Conservation (phyloP, 2,113 vertebrate genomes). For the Indicator maculatus region DNA sequence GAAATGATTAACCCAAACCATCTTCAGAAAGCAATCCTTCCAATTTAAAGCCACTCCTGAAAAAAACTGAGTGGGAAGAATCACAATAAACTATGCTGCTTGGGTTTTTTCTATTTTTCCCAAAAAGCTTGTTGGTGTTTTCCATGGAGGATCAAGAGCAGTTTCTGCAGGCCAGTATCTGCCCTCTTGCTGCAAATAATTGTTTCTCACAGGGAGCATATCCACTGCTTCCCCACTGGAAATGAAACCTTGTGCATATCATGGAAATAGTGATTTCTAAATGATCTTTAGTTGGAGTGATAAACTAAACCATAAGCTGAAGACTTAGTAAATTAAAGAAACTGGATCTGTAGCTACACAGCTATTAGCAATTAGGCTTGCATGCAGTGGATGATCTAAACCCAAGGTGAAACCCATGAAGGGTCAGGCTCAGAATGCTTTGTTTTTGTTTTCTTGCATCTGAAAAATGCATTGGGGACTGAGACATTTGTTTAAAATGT, state of each 20-base stretch:
- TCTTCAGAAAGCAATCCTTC: slow-evolving; percentile 45
- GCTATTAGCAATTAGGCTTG: background rate
- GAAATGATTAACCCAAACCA: slow-evolving; percentile 32
- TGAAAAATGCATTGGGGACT: background rate
- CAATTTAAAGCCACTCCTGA: slow-evolving; percentile 23
- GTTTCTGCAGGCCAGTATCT: background rate
- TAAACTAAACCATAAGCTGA: background rate
- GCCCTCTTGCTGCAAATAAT: background rate
- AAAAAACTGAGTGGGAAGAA: background rate
- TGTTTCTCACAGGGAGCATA: background rate
- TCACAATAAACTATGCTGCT: background rate
- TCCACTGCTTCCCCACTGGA: background rate
- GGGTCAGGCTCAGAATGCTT: background rate
- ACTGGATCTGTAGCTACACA: background rate
- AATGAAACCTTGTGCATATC: background rate
- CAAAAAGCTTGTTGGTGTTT: background rate
- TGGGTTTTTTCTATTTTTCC: background rate
- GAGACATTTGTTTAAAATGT: background rate
- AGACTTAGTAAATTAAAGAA: background rate
- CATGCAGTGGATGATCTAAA: background rate
- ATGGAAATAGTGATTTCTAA: background rate
- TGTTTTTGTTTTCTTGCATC: background rate
- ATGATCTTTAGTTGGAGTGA: background rate
- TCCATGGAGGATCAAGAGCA: background rate
- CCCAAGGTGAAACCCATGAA: background rate